phyloP scores from a whole-genome alignment of 1,140 invertebrate species.

The Melitaea cinxia region DNA sequence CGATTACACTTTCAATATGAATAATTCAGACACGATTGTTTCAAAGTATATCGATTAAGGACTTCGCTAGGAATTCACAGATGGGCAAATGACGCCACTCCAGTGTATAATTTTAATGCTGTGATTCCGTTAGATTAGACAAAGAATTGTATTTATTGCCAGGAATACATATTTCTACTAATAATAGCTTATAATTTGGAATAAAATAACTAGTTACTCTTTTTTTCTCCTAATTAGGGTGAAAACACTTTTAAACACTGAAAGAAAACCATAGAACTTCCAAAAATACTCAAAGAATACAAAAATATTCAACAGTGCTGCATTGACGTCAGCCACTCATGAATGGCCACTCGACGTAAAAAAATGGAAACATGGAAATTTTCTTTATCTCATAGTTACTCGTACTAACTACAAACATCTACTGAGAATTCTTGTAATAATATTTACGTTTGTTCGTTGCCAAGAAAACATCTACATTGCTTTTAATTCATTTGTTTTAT shows the following conservation, averaged over 20 bases:
- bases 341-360: constrained; percentile 53
- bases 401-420: constrained; percentile 21
- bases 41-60: neutral
- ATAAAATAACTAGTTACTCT: too few relatives aligned
- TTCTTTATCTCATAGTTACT: constrained; percentile 22
- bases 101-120: too few relatives aligned
- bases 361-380: constrained; percentile 11
- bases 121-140: too few relatives aligned
- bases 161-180: too few relatives aligned
- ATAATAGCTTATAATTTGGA: too few relatives aligned
- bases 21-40: constrained; percentile 53
- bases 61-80: neutral
- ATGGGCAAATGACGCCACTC: too few relatives aligned
- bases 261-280: constrained; percentile 38
- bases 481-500: constrained; percentile 20
- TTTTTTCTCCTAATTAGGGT: constrained; percentile 34
- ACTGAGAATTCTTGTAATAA: constrained; percentile 25
- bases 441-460: constrained; percentile 28
- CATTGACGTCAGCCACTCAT: constrained; percentile 51
- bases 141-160: too few relatives aligned
- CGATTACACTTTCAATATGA: constrained; percentile 59
- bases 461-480: constrained; percentile 23
- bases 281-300: constrained; percentile 33
- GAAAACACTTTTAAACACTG: constrained; percentile 35
- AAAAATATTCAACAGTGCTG: constrained; percentile 33